Base-by-base conservation (phyloP, 64 coral and sea anemone genomes). In the Stylophora pistillata region DNA sequence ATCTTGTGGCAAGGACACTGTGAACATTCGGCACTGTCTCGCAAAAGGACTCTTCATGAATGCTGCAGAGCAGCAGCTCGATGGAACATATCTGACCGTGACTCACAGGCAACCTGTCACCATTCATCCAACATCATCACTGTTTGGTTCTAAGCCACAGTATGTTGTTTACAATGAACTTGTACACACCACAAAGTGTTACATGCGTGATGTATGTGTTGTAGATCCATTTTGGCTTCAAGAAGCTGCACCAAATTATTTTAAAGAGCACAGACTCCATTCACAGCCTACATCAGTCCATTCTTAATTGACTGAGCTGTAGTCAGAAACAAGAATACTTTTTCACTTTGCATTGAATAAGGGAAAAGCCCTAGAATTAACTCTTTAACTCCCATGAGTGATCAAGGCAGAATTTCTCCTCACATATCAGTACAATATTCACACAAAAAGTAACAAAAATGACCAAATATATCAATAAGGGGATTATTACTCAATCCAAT, bases 121-220 rank as follows among this genome's bases (percentile, higher is more conserved):
- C 0, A 91, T 99, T 54, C 97, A 99, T 37, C 97, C 97, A 5
- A 92, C 97, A 0, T 99, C 97, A 1, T 73, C 97, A 0, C 73
- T 99, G 41, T 99, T 99, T 56, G 70, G 77, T 71, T 88, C 77
- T 33, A 99, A 93, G 77, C 93, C 97, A 30, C 79, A 91, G 57
- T 99, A 88, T 85, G 93, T 99, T 11, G 87, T 99, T 12, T 99
- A 93, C 84, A 99, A 92, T 57, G 97, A 99, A 54, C 88, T 99
- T 9, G 77, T 99, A 17, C 85, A 99, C 59, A 99, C 97, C 0
- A 95, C 97, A 5, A 99, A 99, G 87, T 99, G 97, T 75, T 99
- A 99, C 31, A 99, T 99, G 97, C 79, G 93, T 7, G 93, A 95
- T 73, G 90, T 99, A 7, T 92, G 90, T 32, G 53, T 95, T 37